Base-by-base conservation (phyloP, 2,888 invertebrate species). In the Eupelmus urozonus region DNA sequence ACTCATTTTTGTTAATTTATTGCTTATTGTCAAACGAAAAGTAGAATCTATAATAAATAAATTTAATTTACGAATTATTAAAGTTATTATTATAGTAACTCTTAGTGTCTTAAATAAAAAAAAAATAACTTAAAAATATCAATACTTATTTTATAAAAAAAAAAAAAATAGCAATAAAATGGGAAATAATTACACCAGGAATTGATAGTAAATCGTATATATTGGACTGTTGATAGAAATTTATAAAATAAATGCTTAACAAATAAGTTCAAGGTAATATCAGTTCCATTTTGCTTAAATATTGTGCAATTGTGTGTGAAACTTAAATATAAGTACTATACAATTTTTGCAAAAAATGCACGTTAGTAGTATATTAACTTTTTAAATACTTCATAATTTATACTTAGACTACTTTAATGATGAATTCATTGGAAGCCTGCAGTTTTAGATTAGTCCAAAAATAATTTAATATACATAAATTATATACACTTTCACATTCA, bases 241-340 rank as follows among this genome's bases (percentile, higher is more conserved):
- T 73, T 63, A 69, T 63, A 78, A 73, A 78, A 63, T 73, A 78
- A 67, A 78, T 78, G 73, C 67, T 67, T 55, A 53, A 62, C 16
- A 60, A 57, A 71, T n/a, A 53, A 60, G 40, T 57, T 69, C 55
- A 25, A 9, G n/a, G 20, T 57, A 49, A 73, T 78, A 60, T 77
- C 66, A 72, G 42, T 71, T 72, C 42, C 57, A 62, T 66, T 42
- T 25, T 77, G 45, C 20, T 45, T 76, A 51, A 16, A 71, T 18
- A 40, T 34, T 60, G 18, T 59, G 62, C 25, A 0, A 51, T 55
- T 20, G 42, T 34, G 20, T 16, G 53, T 42, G 23, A 67, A 23
- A 72, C 45, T 67, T 67, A 62, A 55, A 51, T n/a, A 55, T 76
- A 51, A 16, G 70, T 25, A 51, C 27, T 60, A 27, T 59, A 67